Evolutionary conservation across 2,888 invertebrate genomes (phyloP).

Genomic region (Troides aeacus): DNA sequence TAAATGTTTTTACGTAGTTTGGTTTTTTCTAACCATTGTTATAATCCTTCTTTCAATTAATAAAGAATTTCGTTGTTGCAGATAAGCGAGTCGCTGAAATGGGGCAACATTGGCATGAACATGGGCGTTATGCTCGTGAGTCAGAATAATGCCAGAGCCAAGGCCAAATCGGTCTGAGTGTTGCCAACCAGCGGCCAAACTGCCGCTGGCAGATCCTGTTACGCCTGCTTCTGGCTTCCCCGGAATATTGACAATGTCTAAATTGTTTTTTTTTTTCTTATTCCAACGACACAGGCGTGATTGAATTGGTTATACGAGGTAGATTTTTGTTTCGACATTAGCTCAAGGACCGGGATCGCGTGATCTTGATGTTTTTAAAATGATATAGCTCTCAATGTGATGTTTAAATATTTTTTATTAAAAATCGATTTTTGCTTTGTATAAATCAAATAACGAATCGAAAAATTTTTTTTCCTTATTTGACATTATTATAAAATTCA

Average conservation of each 20-base stretch:
- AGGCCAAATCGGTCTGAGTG: conserved; percentile 74
- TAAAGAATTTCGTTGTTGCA: conserved; percentile 68
- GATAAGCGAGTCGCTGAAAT: conserved; percentile 86
- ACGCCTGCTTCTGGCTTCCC: conserved; percentile 66
- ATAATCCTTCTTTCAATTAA: conserved; percentile 9
- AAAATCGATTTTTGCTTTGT: too few species aligned
- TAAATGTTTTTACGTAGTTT: too few species aligned
- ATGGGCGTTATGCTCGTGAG: conserved; percentile 83
- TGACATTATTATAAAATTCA: not conserved
- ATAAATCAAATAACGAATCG: too few species aligned
- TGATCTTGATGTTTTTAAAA: not conserved
- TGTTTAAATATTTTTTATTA: conserved; percentile 8
- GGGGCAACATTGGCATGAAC: conserved; percentile 86
- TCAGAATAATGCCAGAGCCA: conserved; percentile 67
- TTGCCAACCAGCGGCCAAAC: conserved; percentile 58
- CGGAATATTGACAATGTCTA: conserved; percentile 65
- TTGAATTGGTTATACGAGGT: conserved; percentile 8
- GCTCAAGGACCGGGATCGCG: conserved; percentile 18
- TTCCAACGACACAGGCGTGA: conserved; percentile 15
- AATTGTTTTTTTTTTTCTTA: conserved; percentile 32
- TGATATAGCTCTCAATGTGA: conserved; percentile 14
- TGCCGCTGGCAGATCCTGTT: conserved; percentile 64
- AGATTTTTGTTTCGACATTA: conserved; percentile 6
- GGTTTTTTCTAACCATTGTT: not conserved
- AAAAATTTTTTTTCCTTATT: not conserved